Conservation (phyloP, 2,797 vertebrate genomes). For the Rhabdophis nuchalis region DNA sequence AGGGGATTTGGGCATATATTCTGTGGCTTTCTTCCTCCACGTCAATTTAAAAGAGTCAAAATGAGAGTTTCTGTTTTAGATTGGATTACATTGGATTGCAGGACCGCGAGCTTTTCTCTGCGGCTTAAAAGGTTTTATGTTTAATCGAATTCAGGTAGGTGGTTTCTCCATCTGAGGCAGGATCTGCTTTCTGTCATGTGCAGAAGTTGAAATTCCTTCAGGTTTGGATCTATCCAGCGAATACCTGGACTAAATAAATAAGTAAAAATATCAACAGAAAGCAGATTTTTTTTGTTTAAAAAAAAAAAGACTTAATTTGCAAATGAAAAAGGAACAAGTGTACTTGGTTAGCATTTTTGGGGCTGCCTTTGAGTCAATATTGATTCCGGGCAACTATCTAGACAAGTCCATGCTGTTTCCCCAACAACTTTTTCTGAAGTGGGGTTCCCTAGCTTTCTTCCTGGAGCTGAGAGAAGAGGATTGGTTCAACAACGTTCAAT, state of each 20-base stretch:
- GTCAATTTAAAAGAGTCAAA: neutral
- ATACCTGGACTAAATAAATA: neutral
- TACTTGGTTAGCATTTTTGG: neutral
- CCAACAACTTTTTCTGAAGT: neutral
- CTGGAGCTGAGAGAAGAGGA: neutral
- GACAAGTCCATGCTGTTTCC: neutral
- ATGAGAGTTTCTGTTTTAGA: neutral
- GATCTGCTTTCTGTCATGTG: neutral
- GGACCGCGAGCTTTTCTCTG: neutral
- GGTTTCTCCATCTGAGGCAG: neutral
- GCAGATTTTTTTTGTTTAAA: too few species aligned
- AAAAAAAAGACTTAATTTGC: neutral
- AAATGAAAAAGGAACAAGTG: neutral
- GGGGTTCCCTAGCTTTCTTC: neutral
- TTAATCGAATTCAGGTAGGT: neutral
- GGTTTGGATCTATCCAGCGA: neutral
- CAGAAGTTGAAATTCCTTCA: neutral
- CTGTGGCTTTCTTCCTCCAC: slow-evolving; percentile 18
- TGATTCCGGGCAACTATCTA: neutral
- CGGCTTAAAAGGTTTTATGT: neutral
- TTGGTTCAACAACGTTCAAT: neutral
- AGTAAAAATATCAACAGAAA: neutral
- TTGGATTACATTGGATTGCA: neutral
- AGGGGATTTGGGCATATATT: slow-evolving; percentile 26
- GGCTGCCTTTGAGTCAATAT: neutral